Evolutionary conservation across 2,113 vertebrate species (phyloP), one percentile per base, ranked within the genome.

Genomic region (Myiozetetes cayanensis): DNA sequence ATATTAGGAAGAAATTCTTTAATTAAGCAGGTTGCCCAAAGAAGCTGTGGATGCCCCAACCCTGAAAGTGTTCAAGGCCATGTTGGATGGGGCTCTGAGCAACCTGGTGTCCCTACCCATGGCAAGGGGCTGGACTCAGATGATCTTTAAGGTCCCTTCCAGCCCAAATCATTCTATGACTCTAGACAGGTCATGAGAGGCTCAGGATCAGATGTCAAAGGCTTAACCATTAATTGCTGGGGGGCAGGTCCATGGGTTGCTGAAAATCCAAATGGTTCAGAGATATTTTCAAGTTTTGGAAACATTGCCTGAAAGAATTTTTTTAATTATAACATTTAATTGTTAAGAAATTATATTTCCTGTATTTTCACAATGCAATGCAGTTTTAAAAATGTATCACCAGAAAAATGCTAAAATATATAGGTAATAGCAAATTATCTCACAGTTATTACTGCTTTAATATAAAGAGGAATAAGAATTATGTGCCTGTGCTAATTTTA

Each of bases 401-500:
- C 87, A 76, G 37, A 87, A 87, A 65, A 58, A 82, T 44, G 73
- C 3, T 11, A 62, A 94, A 77, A 87, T n/a, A 82, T 8, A 72
- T 16, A 93, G 66, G 75, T 58, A 84, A 66, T 9, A 85, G 24
- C 44, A 91, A 94, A 78, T 74, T 73, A 59, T 59, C 47, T 56
- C 83, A 61, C 55, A 74, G 24, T 89, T 94, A 94, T 50, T 91
- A 74, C 63, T 77, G 67, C 28, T 89, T 73, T 88, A 95, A 61
- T 81, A 93, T 55, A 77, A 85, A 80, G 47, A 72, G 15, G 66
- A 91, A 77, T 85, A 80, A 70, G 62, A 94, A 88, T 67, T 58
- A 77, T 50, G 74, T 65, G 39, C 68, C 82, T 95, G 74, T 89
- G 90, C 88, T 97, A 90, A 96, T 95, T 94, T 95, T 89, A 92